These are phyloP conservation scores for Macropus fuliginosus DNA, from an alignment of 2,797 vertebrate genomes.

Conservation along the genomic window DNA sequence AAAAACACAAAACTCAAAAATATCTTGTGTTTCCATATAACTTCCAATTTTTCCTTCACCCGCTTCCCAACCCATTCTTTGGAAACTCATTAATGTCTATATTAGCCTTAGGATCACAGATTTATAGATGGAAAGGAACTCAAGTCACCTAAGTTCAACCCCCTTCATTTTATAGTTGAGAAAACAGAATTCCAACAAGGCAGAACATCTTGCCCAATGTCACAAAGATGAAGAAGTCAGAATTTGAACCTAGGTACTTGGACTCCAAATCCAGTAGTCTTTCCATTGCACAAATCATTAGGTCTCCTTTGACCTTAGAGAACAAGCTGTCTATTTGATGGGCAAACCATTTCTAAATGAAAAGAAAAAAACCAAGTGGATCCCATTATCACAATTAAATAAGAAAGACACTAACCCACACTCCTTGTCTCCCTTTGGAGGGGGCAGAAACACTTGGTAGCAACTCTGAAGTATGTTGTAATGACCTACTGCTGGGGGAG, in stretches of 20 bases:
- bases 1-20: background rate
- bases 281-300: background rate
- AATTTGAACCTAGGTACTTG: background rate
- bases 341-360: background rate
- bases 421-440: background rate
- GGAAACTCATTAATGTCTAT: background rate
- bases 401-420: background rate
- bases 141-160: background rate
- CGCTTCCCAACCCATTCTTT: background rate
- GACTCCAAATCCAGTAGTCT: background rate
- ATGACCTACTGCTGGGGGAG: background rate
- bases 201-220: background rate
- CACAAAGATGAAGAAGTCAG: background rate
- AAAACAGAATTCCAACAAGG: background rate
- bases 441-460: background rate
- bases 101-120: conserved; percentile 30
- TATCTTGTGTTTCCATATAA: conserved; percentile 8
- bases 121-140: background rate
- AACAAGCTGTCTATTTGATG: background rate
- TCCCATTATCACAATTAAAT: background rate
- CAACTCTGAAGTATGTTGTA: background rate
- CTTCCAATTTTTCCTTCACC: conserved; percentile 12
- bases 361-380: background rate
- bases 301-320: background rate
- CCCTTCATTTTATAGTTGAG: background rate